These are phyloP conservation scores for Bothrops alternatus DNA, from an alignment of 2,797 vertebrate genomes.

Conservation along the genomic window DNA sequence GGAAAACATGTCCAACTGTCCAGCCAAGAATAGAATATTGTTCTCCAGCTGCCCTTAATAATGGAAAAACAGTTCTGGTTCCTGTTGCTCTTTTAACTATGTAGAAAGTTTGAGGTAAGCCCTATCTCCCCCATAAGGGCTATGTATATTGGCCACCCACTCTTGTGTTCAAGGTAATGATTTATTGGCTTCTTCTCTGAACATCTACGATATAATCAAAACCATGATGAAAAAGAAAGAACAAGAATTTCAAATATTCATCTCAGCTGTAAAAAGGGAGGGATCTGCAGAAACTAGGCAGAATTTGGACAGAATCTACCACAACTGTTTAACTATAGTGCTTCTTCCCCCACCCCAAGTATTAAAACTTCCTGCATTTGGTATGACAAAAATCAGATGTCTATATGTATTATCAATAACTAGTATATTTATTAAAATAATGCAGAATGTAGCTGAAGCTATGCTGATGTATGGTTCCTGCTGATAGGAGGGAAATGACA, in stretches of 20 bases:
- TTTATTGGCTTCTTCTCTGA: not conserved
- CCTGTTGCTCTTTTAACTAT: not conserved
- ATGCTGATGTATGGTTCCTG: slow-evolving; percentile 27
- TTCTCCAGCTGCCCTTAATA: not conserved
- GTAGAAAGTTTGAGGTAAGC: not conserved
- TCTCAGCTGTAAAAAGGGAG: slow-evolving; percentile 25
- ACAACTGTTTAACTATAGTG: slow-evolving; percentile 40
- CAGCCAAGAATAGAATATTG: not conserved
- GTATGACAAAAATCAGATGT: slow-evolving; percentile 43
- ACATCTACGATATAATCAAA: not conserved
- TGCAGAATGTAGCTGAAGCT: slow-evolving; percentile 26
- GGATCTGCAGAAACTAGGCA: slow-evolving; percentile 23
- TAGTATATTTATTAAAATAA: slow-evolving; percentile 42
- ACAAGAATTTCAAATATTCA: slow-evolving; percentile 33
- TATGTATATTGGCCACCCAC: not conserved
- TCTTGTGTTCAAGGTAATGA: not conserved
- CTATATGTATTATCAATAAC: slow-evolving; percentile 42
- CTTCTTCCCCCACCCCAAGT: slow-evolving; percentile 21
- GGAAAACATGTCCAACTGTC: not conserved
- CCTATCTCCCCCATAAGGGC: not conserved
- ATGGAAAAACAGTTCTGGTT: not conserved
- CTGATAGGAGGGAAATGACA: slow-evolving; percentile 30
- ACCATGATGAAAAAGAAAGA: not conserved
- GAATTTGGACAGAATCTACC: slow-evolving; percentile 31
- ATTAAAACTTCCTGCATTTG: slow-evolving; percentile 47